phyloP scores from a whole-genome alignment of 2,888 invertebrate genomes.

The Cryptosula pallasiana region DNA sequence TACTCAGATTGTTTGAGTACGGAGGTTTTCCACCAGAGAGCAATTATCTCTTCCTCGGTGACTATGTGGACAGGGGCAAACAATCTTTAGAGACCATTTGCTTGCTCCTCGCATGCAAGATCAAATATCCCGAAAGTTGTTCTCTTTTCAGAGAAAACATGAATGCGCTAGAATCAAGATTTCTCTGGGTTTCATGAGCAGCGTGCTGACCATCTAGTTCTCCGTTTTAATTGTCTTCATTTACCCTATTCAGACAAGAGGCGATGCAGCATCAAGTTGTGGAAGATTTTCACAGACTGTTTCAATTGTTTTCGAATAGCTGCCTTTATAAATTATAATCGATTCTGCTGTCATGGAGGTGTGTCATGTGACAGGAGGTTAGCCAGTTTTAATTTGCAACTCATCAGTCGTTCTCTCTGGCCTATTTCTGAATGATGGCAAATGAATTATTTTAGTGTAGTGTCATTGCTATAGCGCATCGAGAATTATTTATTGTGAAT shows the following conservation, averaged over 20 bases:
- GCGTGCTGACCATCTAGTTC: too few relatives aligned
- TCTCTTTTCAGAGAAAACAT: conserved; percentile 95
- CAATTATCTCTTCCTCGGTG: conserved; percentile 53
- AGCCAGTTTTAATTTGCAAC: too few relatives aligned
- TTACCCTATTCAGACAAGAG: conserved; percentile 74
- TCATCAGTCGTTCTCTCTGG: too few relatives aligned
- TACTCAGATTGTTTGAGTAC: conserved; percentile 53
- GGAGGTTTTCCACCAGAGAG: conserved; percentile 54
- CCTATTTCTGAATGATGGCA: too few relatives aligned
- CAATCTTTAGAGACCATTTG: conserved; percentile 54
- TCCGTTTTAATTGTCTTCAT: too few relatives aligned
- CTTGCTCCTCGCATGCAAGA: conserved; percentile 82
- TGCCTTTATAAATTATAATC: conserved; percentile 85
- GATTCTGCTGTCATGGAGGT: conserved; percentile 74
- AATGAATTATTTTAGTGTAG: too few relatives aligned
- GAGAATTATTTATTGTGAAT: too few relatives aligned
- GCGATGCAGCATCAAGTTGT: conserved; percentile 96
- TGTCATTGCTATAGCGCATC: too few relatives aligned
- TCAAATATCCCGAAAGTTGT: conserved; percentile 75
- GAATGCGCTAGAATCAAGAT: conserved; percentile 96
- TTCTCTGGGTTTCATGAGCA: conserved; percentile 98
- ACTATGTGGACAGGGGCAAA: conserved; percentile 54
- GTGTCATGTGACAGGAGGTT: too few relatives aligned
- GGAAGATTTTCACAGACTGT: conserved; percentile 99
- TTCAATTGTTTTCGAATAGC: conserved; percentile 98